phyloP scores from a whole-genome alignment of 92 coral and sea anemone species.

The Phenganax stokvisi region DNA sequence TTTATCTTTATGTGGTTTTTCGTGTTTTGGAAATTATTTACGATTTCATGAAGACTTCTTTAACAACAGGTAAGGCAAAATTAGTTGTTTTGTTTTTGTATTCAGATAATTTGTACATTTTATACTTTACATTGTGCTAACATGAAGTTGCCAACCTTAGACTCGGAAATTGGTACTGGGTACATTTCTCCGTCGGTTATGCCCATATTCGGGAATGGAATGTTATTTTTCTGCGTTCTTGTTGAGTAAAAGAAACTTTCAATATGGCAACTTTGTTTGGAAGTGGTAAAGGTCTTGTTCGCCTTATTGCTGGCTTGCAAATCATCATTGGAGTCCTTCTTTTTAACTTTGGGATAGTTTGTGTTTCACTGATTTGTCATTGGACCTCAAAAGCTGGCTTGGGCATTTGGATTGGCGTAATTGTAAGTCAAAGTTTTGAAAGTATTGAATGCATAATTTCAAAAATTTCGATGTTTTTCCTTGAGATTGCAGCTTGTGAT shows the following conservation, averaged over 20 bases:
- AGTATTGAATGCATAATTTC: slow-evolving; percentile 18
- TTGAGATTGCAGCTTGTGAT: not conserved
- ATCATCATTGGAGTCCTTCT: slow-evolving; percentile 21
- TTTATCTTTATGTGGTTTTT: too few species aligned
- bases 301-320: slow-evolving; percentile 31
- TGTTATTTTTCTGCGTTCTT: slow-evolving; percentile 27
- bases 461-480: not conserved
- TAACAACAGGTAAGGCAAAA: too few species aligned
- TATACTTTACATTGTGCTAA: not conserved
- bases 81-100: too few species aligned
- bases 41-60: too few species aligned
- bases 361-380: slow-evolving; percentile 18
- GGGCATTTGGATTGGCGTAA: slow-evolving; percentile 36
- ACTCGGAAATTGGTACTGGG: not conserved
- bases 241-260: not conserved
- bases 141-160: not conserved
- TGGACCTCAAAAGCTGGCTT: slow-evolving; percentile 38
- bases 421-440: slow-evolving; percentile 1
- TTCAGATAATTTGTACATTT: too few species aligned
- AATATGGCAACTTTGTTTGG: slow-evolving; percentile 37
- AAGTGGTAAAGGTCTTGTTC: slow-evolving; percentile 39
- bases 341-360: slow-evolving; percentile 33
- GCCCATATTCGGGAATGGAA: slow-evolving; percentile 38
- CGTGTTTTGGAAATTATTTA: too few species aligned
- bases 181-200: not conserved